Conservation (phyloP, 1,140 invertebrate species). For the Dinoponera quadriceps region DNA sequence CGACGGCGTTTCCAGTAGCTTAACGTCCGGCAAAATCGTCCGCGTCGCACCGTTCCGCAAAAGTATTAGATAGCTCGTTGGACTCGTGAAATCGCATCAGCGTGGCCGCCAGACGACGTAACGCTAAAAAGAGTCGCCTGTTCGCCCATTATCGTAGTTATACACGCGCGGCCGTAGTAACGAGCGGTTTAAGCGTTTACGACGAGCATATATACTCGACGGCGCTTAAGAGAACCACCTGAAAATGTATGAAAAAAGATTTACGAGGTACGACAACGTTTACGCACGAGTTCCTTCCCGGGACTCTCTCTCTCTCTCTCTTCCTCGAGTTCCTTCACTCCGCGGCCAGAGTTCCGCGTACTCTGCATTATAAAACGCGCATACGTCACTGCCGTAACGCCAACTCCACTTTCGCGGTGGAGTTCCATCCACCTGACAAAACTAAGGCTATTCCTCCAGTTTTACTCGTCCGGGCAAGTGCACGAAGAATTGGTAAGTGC, state of each 20-base stretch:
- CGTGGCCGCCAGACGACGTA: not conserved
- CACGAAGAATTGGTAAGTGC: slow-evolving; percentile 58
- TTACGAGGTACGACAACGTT: slow-evolving; percentile 54
- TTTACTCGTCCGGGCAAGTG: slow-evolving; percentile 56
- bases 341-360: slow-evolving; percentile 38
- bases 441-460: slow-evolving; percentile 58
- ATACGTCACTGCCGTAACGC: slow-evolving; percentile 60
- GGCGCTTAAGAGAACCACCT: slow-evolving; percentile 31
- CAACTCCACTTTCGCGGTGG: slow-evolving; percentile 42
- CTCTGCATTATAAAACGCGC: slow-evolving; percentile 60
- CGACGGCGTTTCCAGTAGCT: slow-evolving; percentile 29
- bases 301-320: not conserved
- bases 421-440: slow-evolving; percentile 55
- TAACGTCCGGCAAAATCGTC: slow-evolving; percentile 39
- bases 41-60: not conserved
- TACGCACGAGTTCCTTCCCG: slow-evolving; percentile 47
- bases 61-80: slow-evolving; percentile 35
- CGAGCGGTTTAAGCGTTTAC: slow-evolving; percentile 43
- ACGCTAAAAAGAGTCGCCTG: slow-evolving; percentile 7
- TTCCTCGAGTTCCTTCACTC: slow-evolving; percentile 19
- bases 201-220: slow-evolving; percentile 5
- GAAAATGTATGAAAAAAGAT: slow-evolving; percentile 57
- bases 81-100: slow-evolving; percentile 43
- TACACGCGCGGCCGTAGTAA: slow-evolving; percentile 37
- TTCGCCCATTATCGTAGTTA: slow-evolving; percentile 43